Evolutionary conservation across 2,888 invertebrate genomes (phyloP), one percentile per base, ranked within the genome.

Genomic region (Tribolium freemani): DNA sequence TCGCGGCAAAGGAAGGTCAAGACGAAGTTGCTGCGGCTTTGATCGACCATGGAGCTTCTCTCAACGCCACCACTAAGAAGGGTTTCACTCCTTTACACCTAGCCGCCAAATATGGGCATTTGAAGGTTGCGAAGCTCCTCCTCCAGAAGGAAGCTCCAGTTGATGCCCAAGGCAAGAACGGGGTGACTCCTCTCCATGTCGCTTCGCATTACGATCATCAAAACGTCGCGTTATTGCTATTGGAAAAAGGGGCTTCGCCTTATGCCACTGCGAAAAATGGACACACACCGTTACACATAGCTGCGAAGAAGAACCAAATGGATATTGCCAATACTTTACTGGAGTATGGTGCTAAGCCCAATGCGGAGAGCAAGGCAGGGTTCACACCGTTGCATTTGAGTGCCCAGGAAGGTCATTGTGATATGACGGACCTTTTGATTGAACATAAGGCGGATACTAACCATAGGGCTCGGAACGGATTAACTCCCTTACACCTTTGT

Each of bases 221-320:
- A 83, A 95, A 96, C 82, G 98, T 99, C 3, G 99, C 98, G 4
- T 89, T 97, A 66, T 91, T 98, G 45, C 89, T 99, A 50, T 88
- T 99, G 73, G 98, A 99, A 86, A 96, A 87, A 79, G 89, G 89
- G 56, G 94, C 94, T 21, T 93, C 93, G 48, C 94, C 94, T 26
- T 94, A 98, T 90, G 97, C 98, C 60, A 94, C 95, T 73, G 99
- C 99, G 64, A 99, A 99, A 88, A 99, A 99, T 85, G 99, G 99
- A 0, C 99, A 99, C 85, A 99, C 99, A 0, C 98, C 99, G 1
- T 90, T 99, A 9, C 99, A 99, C 86, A 99, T 99, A 86, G 98
- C 99, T 0, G 98, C 99, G 9, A 94, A 98, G 77, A 99, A 99
- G 89, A 99, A 99, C 87, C 92, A 98, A 89, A 98, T 99, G 97